Base-by-base conservation (phyloP, 2,888 invertebrate species). In the Clistopyga incitator region DNA sequence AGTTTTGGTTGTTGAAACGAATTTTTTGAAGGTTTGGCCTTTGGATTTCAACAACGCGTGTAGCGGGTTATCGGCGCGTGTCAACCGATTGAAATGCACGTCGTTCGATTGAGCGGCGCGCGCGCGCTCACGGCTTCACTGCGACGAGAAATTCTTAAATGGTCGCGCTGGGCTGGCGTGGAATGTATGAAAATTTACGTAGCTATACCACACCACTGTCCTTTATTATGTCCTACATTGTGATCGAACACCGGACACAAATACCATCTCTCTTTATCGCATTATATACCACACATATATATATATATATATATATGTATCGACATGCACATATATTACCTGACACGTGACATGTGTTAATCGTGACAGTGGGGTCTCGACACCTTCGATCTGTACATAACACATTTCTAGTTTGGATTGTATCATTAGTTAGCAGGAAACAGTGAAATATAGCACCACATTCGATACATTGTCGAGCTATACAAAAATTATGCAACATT, bases 301-400 rank as follows among this genome's bases (percentile, higher is more conserved):
- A n/a, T n/a, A n/a, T n/a, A n/a, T n/a, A n/a, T n/a, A n/a, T 29
- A 59, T 67, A 56, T 65, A 56, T 56, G 29, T 72, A 52, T 84
- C 84, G 82, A 83, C 18, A 45, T 20, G 78, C 85, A 86, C 88
- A 86, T 89, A 88, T 87, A 88, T 90, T 71, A 78, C 75, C 89
- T 90, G 91, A 91, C 91, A 88, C 87, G 89, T 90, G 91, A 91
- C 91, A 91, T 91, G 91, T 91, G 91, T 91, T 91, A 91, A 90
- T 90, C 90, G 89, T 89, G 88, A 87, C 88, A 87, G 88, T 85
- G 87, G 88, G 87, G 86, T 89, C 88, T 85, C 88, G 88, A 88
- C 88, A 88, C 86, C 85, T 75, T 78, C 72, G 64, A 78, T 79
- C 82, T 78, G 74, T 84, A 80, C 83, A 72, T 83, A 52, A 59